Conservation (phyloP, 1,140 invertebrate species). For the Panulirus ornatus region DNA sequence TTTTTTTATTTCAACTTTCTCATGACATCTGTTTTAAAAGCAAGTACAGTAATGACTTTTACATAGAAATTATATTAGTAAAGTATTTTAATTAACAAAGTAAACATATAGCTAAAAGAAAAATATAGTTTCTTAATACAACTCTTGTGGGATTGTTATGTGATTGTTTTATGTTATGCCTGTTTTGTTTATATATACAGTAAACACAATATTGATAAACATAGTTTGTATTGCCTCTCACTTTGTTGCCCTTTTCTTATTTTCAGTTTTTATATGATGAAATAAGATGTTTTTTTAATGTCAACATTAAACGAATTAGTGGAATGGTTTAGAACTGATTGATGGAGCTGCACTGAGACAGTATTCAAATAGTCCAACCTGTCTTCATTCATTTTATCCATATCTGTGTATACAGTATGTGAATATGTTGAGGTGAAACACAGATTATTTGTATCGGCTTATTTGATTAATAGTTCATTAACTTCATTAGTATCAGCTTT, state of each 20-base stretch:
- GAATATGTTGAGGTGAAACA: neutral
- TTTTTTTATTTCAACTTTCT: too few relatives aligned
- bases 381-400: neutral
- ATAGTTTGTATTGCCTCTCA: neutral
- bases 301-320: neutral
- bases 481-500: too few relatives aligned
- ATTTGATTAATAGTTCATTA: constrained; percentile 3
- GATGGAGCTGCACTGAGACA: too few relatives aligned
- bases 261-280: too few relatives aligned
- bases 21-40: too few relatives aligned
- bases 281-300: neutral
- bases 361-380: too few relatives aligned
- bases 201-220: neutral
- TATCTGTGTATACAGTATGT: neutral
- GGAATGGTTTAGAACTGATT: neutral
- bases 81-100: neutral
- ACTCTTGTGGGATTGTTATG: neutral
- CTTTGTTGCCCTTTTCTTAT: too few relatives aligned
- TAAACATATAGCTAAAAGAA: neutral
- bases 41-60: neutral
- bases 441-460: neutral
- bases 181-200: neutral
- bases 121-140: neutral
- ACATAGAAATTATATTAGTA: neutral
- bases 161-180: neutral